Percentiles rank a stretch among this genome's conserved stretches.
These are phyloP conservation scores for Pammene aurita DNA, from an alignment of 2,888 invertebrate species.

Conservation along the genomic window DNA sequence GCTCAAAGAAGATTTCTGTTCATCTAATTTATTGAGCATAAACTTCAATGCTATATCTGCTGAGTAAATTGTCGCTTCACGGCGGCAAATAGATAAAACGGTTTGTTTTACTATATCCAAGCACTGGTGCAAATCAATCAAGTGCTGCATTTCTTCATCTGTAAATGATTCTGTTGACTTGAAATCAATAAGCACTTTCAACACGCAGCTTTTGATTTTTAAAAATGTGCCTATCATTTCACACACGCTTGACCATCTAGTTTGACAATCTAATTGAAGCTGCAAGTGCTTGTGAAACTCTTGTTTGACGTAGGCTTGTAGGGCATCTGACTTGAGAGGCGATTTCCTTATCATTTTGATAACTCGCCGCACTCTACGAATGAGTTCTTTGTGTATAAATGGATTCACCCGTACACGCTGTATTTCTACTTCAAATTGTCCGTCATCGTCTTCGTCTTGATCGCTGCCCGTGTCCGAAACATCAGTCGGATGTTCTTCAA, in stretches of 20 bases:
- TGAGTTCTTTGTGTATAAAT: background rate
- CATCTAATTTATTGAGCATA: background rate
- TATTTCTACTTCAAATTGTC: background rate
- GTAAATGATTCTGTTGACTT: background rate
- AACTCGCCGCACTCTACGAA: background rate
- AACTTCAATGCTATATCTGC: background rate
- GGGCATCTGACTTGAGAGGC: background rate
- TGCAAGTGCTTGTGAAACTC: background rate
- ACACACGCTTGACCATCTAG: conserved; percentile 1
- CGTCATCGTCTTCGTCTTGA: background rate
- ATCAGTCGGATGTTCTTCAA: background rate
- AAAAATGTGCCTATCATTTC: background rate
- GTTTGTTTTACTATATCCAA: background rate
- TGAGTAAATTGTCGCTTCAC: background rate
- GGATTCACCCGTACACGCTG: background rate
- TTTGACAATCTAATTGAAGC: conserved; percentile 1
- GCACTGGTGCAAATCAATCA: background rate
- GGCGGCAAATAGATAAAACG: background rate
- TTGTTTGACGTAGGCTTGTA: background rate
- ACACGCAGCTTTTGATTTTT: background rate
- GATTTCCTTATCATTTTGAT: background rate
- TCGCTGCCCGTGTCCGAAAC: background rate
- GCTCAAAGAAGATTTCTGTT: background rate
- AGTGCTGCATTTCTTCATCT: background rate
- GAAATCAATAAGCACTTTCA: background rate